Conservation (phyloP, 2,888 invertebrate genomes). For the Meteorus colon region DNA sequence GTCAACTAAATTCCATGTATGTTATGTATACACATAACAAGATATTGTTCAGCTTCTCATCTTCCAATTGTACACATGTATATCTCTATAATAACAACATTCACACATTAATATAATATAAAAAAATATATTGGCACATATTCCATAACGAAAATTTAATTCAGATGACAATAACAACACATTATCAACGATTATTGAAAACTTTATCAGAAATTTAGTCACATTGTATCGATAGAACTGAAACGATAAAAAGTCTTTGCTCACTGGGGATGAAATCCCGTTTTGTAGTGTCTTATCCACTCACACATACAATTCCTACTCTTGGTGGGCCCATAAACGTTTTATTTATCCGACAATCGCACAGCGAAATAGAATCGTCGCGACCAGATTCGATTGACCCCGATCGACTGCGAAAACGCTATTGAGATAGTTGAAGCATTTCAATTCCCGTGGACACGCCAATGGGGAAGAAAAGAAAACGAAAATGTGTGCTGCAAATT, state of each 20-base stretch:
- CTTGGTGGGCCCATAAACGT: slow-evolving; percentile 55
- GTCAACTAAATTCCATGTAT: slow-evolving; percentile 6
- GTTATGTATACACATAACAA: background rate
- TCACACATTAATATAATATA: no score
- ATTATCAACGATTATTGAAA: slow-evolving; percentile 7
- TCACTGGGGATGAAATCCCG: slow-evolving; percentile 59
- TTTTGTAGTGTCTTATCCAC: slow-evolving; percentile 55
- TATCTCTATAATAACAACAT: background rate
- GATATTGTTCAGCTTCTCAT: background rate
- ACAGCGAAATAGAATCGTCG: slow-evolving; percentile 63
- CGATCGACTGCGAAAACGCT: slow-evolving; percentile 58
- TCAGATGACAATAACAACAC: background rate
- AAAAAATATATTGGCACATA: background rate
- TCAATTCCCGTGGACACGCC: slow-evolving; percentile 65
- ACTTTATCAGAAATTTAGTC: slow-evolving; percentile 13
- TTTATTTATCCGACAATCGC: slow-evolving; percentile 53
- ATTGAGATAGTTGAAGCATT: slow-evolving; percentile 57
- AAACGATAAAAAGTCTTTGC: slow-evolving; percentile 29
- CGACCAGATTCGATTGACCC: slow-evolving; percentile 52
- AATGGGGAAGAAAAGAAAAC: slow-evolving; percentile 23
- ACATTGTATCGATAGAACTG: slow-evolving; percentile 15
- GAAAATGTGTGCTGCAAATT: slow-evolving; percentile 33
- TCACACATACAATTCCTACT: slow-evolving; percentile 28
- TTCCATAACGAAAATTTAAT: background rate
- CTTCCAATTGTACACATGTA: background rate